Percentiles rank a stretch among this genome's conserved stretches.
Evolutionary conservation across 2,797 vertebrate genomes (phyloP).

Genomic region (Pristis pectinata): DNA sequence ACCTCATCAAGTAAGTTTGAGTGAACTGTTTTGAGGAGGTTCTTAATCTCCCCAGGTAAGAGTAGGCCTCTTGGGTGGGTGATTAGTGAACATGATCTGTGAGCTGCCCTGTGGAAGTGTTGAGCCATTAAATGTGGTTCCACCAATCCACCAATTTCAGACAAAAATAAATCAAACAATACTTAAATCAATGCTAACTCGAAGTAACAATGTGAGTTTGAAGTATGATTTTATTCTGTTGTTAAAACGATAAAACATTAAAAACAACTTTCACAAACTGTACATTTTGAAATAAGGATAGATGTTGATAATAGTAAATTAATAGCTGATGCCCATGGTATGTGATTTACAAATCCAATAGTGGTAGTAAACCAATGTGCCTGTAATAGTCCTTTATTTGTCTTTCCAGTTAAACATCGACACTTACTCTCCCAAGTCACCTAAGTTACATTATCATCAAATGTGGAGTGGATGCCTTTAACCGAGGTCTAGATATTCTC

Average conservation of each 20-base stretch:
- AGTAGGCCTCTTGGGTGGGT: no score
- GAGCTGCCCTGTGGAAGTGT: no score
- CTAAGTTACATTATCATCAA: neutral
- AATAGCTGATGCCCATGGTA: neutral
- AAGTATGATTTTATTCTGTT: slow-evolving; percentile 8
- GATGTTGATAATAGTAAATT: neutral
- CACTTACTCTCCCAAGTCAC: neutral
- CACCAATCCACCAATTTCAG: neutral
- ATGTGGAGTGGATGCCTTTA: neutral
- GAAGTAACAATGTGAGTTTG: neutral
- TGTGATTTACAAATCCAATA: neutral
- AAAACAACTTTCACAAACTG: neutral
- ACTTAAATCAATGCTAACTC: neutral
- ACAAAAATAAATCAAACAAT: neutral
- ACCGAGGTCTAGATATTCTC: neutral
- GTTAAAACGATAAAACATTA: neutral
- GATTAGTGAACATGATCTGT: no score
- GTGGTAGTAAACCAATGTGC: neutral
- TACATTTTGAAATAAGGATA: neutral
- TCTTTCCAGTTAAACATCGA: neutral
- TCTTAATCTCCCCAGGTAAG: no score
- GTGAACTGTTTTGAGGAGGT: no score
- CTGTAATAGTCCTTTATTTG: neutral
- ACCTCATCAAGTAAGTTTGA: no score
- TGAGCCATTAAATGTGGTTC: no score